Evolutionary conservation across 2,113 vertebrate species (phyloP).

Genomic region (Ophthalmolycus amberensis): DNA sequence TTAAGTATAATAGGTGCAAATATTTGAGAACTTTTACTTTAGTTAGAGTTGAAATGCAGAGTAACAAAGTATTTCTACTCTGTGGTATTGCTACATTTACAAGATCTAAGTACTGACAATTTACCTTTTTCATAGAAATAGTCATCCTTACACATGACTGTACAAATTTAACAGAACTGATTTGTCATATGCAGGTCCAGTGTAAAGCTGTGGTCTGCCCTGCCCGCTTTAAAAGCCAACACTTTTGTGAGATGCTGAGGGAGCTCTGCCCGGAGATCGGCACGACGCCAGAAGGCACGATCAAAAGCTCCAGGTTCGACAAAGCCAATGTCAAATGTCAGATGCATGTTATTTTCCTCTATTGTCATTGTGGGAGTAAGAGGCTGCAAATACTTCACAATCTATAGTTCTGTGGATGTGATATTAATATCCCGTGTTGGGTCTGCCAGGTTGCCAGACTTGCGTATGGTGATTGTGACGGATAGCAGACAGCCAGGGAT

Average conservation of each 20-base stretch:
- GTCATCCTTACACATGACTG: not conserved
- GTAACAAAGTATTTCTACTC: not conserved
- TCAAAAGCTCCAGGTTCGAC: conserved; percentile 89
- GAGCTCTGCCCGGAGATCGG: conserved; percentile 90
- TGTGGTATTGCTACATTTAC: not conserved
- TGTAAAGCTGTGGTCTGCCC: conserved; percentile 94
- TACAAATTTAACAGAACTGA: not conserved
- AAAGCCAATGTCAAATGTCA: not conserved
- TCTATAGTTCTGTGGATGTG: not conserved
- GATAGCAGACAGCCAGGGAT: conserved; percentile 88
- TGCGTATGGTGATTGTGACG: conserved; percentile 85
- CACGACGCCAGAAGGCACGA: conserved; percentile 75
- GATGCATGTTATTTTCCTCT: not conserved
- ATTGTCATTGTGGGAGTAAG: not conserved
- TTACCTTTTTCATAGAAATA: not conserved
- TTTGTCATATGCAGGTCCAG: conserved; percentile 85
- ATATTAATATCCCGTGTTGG: not conserved
- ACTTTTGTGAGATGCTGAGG: conserved; percentile 90
- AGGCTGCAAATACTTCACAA: not conserved
- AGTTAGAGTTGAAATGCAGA: not conserved
- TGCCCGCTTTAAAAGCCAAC: conserved; percentile 89
- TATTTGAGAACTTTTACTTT: not conserved
- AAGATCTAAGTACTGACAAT: not conserved
- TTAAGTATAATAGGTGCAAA: not conserved
- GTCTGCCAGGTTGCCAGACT: conserved; percentile 87